Evolutionary conservation across 1,140 invertebrate species (phyloP), one percentile per base, ranked within the genome.

Genomic region (Drosophila aff.): DNA sequence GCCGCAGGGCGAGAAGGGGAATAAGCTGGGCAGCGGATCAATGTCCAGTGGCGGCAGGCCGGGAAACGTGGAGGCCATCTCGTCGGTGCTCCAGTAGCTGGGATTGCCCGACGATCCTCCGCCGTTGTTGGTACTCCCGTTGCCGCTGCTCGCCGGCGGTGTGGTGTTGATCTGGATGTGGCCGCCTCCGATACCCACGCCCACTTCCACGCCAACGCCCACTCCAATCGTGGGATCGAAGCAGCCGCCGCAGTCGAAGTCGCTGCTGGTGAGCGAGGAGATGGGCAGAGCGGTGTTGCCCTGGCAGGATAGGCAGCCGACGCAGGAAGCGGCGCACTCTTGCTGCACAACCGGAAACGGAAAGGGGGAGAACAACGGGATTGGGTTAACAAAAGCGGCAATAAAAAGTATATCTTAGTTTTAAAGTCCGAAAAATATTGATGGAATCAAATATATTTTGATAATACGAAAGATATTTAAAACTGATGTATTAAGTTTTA

Each of bases 61-160:
- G n/a, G 92, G 85, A 93, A 97, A 97, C 36, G 92, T 92, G 23
- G 96, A 96, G 33, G 95, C 96, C 96, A 97, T 97, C 82, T 97
- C 96, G 92, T 96, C 96, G 41, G 94, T 93, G 81, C 95, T 94
- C 95, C 96, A 96, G 79, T 94, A 95, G 83, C 92, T 94, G 64
- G 50, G 64, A 23, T 68, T 55, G 4, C 40, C 67, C 8, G 67
- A 44, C 8, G 63, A 57, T 2, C 67, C 67, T n/a, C 38, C 67
- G 5, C 67, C 67, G 72, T 66, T 73, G 36, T 46, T 75, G 58
- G 52, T 61, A 43, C 69, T 76, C 4, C 75, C 79, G 15, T 67
- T 59, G 61, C 60, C 71, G 33, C 63, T 78, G 59, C 68, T 77
- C 13, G 69, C 75, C 63, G 80, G 76, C 76, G 85, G 82, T 38